A percentile compares a stretch with the other conserved stretches of the same genome.
These are phyloP conservation scores for Pterois miles DNA, from an alignment of 2,797 vertebrate species.

Conservation along the genomic window DNA sequence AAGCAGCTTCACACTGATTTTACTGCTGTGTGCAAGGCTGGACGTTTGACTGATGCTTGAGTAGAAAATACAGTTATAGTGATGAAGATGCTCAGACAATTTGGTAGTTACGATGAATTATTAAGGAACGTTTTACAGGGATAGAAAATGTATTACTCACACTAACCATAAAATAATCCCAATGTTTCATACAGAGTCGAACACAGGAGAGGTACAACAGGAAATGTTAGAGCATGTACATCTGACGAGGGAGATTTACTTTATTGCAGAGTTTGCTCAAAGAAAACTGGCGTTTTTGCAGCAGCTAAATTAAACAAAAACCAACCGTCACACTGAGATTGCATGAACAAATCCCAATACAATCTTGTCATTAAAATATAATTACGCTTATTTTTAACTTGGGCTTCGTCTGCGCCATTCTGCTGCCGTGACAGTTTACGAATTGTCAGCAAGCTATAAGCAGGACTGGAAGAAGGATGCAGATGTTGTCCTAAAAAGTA, in stretches of 20 bases:
- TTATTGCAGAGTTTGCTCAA: neutral
- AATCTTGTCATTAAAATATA: neutral
- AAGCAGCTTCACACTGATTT: slow-evolving; percentile 18
- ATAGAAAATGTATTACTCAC: neutral
- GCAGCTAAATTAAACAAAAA: neutral
- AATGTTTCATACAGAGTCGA: neutral
- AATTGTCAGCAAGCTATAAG: neutral
- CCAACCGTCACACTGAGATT: neutral
- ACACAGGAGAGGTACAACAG: neutral
- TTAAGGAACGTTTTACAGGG: neutral
- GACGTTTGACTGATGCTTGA: neutral
- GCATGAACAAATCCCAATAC: neutral
- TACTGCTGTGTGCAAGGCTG: neutral
- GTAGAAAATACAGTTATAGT: neutral
- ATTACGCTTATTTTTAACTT: neutral
- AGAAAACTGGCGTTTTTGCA: neutral
- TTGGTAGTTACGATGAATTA: neutral
- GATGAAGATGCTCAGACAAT: neutral
- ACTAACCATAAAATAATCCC: neutral
- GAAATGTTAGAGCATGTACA: neutral
- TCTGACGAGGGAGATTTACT: neutral
- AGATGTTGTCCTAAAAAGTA: neutral
- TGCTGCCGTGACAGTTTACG: neutral
- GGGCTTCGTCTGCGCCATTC: neutral
- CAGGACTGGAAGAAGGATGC: neutral